Evolutionary conservation across 1,140 invertebrate genomes (phyloP), one percentile per base, ranked within the genome.

Genomic region (Amyelois transitella): DNA sequence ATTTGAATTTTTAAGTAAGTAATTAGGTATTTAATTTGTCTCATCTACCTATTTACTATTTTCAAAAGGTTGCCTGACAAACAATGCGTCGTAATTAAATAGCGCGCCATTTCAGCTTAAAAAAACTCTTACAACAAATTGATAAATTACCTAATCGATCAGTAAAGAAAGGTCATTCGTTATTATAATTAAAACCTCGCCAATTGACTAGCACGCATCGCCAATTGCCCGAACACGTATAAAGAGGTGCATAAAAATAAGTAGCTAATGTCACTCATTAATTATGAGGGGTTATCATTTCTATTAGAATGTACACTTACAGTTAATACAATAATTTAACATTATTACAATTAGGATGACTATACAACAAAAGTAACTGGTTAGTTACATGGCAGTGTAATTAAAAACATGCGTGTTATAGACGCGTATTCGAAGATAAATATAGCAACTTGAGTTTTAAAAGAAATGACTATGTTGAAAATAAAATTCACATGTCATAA

Each of bases 261-360:
- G 43, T 70, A 64, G 58, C 64, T 71, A 65, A 62, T 58, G 51
- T 66, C 49, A 54, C 56, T 64, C 52, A 55, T 56, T 58, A 61
- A 60, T 60, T 62, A 60, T 20, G 53, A 50, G 55, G 55, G 63
- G 60, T 66, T 64, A 58, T 52, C 49, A 45, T 52, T 62, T 62
- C 62, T 75, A 75, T 67, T 69, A 65, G 66, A 68, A 63, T 66
- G 59, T 73, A 73, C 66, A 76, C 66, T 74, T 74, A 76, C 56
- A 61, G 52, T 58, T 65, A 67, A 63, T 71, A 71, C 55, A 68
- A 67, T 61, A 68, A 65, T 60, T 64, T 56, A 69, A 52, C 25
- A 47, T 21, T 44, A 19, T n/a, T 53, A 21, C 20, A 48, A 48
- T 21, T 21, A 48, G 12, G 45, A 45, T 54, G 52, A 53, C 32